Conservation (phyloP, 1,140 invertebrate species). For the Caenorhabditis remanei region DNA sequence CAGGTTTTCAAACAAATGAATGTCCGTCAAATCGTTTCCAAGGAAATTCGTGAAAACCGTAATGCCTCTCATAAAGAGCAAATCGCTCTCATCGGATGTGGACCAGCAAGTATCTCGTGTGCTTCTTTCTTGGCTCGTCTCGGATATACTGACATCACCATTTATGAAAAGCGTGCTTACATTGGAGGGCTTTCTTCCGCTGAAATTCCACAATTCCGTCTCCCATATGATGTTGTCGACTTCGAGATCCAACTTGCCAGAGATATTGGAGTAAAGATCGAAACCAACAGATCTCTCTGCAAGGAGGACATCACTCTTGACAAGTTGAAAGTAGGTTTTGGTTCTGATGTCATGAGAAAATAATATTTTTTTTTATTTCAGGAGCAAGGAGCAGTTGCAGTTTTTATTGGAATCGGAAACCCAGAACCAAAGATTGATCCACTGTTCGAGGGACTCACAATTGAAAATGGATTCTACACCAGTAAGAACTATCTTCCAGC, state of each 20-base stretch:
- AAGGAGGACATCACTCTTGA: conserved; percentile 79
- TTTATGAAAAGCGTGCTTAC: conserved; percentile 91
- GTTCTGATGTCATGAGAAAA: neutral
- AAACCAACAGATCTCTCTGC: conserved; percentile 77
- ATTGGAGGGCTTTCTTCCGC: conserved; percentile 91
- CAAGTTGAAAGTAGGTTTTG: conserved; percentile 80
- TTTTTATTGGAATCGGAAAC: conserved; percentile 94
- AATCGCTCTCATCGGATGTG: conserved; percentile 93
- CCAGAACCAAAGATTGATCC: conserved; percentile 88
- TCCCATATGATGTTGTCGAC: conserved; percentile 91
- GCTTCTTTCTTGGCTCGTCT: conserved; percentile 93
- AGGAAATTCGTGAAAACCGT: conserved; percentile 79
- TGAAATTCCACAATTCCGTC: conserved; percentile 95
- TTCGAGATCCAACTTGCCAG: conserved; percentile 92
- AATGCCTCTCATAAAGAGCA: conserved; percentile 82
- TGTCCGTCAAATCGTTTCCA: conserved; percentile 87
- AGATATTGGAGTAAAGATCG: conserved; percentile 90
- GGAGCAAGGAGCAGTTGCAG: conserved; percentile 83
- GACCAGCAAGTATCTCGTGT: conserved; percentile 95
- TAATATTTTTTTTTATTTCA: conserved; percentile 75
- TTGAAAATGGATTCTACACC: conserved; percentile 90
- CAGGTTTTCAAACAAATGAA: conserved; percentile 93
- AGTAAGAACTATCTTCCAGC: conserved; percentile 93
- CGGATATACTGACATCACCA: conserved; percentile 90
- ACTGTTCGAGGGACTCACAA: conserved; percentile 86